A percentile compares a stretch with the other conserved stretches of the same genome.
These are phyloP conservation scores for Pheosia tremula DNA, from an alignment of 2,888 invertebrate genomes.

Conservation along the genomic window DNA sequence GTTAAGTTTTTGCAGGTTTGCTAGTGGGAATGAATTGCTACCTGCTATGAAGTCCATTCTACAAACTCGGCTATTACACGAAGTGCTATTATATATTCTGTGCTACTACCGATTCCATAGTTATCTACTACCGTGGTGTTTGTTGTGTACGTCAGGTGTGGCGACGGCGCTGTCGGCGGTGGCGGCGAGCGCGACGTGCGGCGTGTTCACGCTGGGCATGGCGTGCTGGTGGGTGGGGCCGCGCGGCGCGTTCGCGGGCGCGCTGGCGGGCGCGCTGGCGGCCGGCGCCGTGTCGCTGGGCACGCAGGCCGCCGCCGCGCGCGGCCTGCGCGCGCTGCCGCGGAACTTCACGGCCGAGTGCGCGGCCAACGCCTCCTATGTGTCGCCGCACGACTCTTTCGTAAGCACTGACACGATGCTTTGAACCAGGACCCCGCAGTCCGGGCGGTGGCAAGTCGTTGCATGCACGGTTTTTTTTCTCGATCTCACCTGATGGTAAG, in stretches of 20 bases:
- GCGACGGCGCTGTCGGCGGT: constrained; percentile 92
- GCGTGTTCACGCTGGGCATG: constrained; percentile 93
- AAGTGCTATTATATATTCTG: no score
- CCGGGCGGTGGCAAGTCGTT: no score
- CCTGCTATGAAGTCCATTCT: no score
- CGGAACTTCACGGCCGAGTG: constrained; percentile 53
- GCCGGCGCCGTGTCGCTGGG: constrained; percentile 81
- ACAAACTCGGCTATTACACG: no score
- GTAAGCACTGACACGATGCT: constrained; percentile 24
- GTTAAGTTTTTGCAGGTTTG: no score
- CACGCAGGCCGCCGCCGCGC: constrained; percentile 86
- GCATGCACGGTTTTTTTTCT: no score
- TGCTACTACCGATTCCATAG: no score
- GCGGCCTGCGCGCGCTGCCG: constrained; percentile 83
- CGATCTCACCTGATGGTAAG: no score
- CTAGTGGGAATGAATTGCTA: no score
- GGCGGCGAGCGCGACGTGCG: constrained; percentile 92
- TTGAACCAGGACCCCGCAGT: no score
- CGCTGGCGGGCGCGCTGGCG: constrained; percentile 83
- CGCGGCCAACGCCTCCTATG: constrained; percentile 52
- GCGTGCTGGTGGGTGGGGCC: constrained; percentile 91
- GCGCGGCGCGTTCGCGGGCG: constrained; percentile 86
- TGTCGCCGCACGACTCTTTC: constrained; percentile 64
- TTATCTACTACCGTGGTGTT: no score
- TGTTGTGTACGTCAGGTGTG: constrained; percentile 64